phyloP scores from a whole-genome alignment of 2,113 vertebrate species.

The Ivindomyrus marchei region DNA sequence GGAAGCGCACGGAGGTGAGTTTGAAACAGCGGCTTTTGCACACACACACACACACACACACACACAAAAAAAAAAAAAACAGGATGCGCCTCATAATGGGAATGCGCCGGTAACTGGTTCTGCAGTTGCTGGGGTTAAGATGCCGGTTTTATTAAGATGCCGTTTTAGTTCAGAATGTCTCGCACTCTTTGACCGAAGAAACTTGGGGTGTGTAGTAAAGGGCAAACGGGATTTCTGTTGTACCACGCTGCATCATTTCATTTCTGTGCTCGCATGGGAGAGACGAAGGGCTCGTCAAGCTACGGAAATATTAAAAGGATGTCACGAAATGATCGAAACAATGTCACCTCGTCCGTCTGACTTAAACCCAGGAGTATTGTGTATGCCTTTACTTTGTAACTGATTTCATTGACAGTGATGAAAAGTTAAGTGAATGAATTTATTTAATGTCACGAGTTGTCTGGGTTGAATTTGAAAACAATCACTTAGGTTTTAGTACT shows the following conservation, averaged over 20 bases:
- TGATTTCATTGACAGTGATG: not conserved
- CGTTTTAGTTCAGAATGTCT: not conserved
- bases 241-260: not conserved
- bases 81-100: not conserved
- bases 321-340: not conserved
- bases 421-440: not conserved
- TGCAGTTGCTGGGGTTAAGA: not conserved
- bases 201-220: not conserved
- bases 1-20: conserved; percentile 21
- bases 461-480: not conserved
- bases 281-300: not conserved
- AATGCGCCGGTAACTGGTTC: not conserved
- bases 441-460: not conserved
- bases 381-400: not conserved
- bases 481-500: not conserved
- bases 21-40: not conserved
- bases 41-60: not conserved
- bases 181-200: not conserved
- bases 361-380: not conserved
- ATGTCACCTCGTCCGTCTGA: not conserved
- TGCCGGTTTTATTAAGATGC: not conserved
- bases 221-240: not conserved
- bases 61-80: not conserved
- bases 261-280: not conserved
- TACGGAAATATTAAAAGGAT: not conserved